A percentile compares a stretch with the other conserved stretches of the same genome.
Conservation (phyloP, 2,888 invertebrate species). For the Agrochola litura region DNA sequence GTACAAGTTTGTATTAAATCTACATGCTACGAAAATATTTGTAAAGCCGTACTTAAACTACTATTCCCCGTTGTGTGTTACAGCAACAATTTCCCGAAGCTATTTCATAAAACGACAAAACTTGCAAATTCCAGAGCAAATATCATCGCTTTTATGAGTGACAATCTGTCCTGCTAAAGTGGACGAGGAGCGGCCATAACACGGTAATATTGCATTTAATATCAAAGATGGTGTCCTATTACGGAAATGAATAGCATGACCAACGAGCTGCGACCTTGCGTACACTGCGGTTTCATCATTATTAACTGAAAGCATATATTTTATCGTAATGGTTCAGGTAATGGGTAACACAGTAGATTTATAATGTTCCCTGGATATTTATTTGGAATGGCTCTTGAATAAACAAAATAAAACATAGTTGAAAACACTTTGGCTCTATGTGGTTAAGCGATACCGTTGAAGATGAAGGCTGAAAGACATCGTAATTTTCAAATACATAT, state of each 20-base stretch:
- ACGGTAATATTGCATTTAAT: constrained; percentile 69
- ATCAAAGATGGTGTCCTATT: constrained; percentile 75
- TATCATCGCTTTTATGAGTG: constrained; percentile 48
- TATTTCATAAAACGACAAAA: constrained; percentile 39
- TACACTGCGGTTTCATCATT: constrained; percentile 74
- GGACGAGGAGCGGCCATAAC: constrained; percentile 42
- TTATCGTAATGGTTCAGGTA: constrained; percentile 36
- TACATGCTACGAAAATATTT: constrained; percentile 67
- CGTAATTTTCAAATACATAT: not conserved
- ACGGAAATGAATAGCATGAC: constrained; percentile 82
- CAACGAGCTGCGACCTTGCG: constrained; percentile 76
- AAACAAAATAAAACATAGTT: not conserved
- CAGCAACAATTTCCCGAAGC: constrained; percentile 38
- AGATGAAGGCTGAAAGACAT: not conserved
- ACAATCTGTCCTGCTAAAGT: constrained; percentile 33
- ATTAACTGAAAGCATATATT: constrained; percentile 57
- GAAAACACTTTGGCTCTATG: not conserved
- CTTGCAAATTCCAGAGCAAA: constrained; percentile 45
- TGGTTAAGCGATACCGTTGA: not conserved
- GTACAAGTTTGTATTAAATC: constrained; percentile 65
- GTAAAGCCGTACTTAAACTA: constrained; percentile 56
- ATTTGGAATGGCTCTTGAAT: not conserved
- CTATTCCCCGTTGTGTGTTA: constrained; percentile 53
- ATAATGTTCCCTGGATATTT: not conserved
- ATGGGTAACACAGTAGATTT: not conserved